phyloP scores from a whole-genome alignment of 2,113 vertebrate species.

The Rhea pennata region DNA sequence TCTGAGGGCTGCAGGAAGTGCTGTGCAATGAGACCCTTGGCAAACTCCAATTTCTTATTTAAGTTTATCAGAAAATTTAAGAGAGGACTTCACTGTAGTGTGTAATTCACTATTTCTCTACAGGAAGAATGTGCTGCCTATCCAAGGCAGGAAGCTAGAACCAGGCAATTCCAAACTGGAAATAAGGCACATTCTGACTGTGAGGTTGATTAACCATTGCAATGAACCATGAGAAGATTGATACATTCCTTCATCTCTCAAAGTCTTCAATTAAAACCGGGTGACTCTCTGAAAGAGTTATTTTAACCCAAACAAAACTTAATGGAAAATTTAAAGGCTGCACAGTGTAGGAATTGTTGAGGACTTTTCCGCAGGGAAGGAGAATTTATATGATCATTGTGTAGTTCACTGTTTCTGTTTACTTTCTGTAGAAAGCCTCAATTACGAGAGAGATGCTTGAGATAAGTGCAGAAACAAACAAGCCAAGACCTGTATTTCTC shows the following conservation, averaged over 20 bases:
- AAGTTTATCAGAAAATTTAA: constrained; percentile 38
- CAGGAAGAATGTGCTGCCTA: constrained; percentile 19
- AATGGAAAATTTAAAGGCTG: constrained; percentile 15
- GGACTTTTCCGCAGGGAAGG: neutral
- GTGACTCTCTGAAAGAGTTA: neutral
- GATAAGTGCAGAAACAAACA: constrained; percentile 41
- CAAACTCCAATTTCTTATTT: constrained; percentile 8
- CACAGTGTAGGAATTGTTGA: neutral
- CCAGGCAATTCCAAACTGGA: constrained; percentile 54
- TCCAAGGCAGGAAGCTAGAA: constrained; percentile 34
- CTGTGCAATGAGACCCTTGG: neutral
- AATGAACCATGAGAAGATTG: constrained; percentile 47
- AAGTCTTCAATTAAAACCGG: constrained; percentile 26
- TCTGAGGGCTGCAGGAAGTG: constrained; percentile 38
- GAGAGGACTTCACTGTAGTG: neutral
- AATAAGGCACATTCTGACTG: constrained; percentile 38
- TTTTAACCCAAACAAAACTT: constrained; percentile 52
- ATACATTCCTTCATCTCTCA: constrained; percentile 42
- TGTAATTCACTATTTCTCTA: constrained; percentile 48
- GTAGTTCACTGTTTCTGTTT: constrained; percentile 42
- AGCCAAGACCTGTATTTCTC: neutral
- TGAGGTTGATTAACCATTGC: constrained; percentile 38
- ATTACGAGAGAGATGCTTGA: constrained; percentile 14
- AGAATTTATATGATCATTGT: neutral
- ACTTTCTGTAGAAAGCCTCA: neutral